Evolutionary conservation across 2,113 vertebrate species (phyloP), one percentile per base, ranked within the genome.

Genomic region (Caranx ignobilis): DNA sequence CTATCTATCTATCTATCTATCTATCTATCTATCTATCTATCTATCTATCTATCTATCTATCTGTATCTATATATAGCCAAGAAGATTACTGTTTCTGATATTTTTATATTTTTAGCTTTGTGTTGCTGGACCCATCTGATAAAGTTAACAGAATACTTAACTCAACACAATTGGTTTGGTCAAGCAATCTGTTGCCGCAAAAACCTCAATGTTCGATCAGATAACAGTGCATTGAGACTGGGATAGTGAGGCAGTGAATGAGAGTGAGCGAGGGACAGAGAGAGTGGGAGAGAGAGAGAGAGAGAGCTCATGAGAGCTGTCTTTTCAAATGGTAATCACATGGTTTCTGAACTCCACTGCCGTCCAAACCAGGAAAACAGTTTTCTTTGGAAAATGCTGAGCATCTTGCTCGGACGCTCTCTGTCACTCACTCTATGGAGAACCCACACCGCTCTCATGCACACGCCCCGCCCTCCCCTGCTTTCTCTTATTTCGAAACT

Each of bases 261-360:
- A 69, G 71, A 21, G 60, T 4, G 63, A 31, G 5, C 77, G 34
- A 56, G n/a, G 66, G 60, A 81, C n/a, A 66, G 43, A 68, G 66
- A n/a, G 59, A 3, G 62, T 19, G 6, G 77, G 35, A 56, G 19
- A 61, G 65, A 81, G 31, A 68, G 56, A 65, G 47, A 48, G 8
- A 66, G 18, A 56, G 50, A 68, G 56, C 65, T 73, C 78, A 69
- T 21, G 52, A 63, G 82, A 71, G 70, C 56, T 59, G 69, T 81
- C 87, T 89, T 92, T 91, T 93, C 79, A 93, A 86, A 94, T 92
- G 88, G 67, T 90, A 93, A 93, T 94, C 91, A 68, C 77, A 77
- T 80, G 89, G 80, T 91, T 86, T 88, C 83, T 89, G 78, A 86
- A 87, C 83, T 85, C 84, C 74, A 75, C 83, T 83, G 87, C 89